Conservation (phyloP, 2,113 vertebrate genomes). For the Jaculus jaculus region DNA sequence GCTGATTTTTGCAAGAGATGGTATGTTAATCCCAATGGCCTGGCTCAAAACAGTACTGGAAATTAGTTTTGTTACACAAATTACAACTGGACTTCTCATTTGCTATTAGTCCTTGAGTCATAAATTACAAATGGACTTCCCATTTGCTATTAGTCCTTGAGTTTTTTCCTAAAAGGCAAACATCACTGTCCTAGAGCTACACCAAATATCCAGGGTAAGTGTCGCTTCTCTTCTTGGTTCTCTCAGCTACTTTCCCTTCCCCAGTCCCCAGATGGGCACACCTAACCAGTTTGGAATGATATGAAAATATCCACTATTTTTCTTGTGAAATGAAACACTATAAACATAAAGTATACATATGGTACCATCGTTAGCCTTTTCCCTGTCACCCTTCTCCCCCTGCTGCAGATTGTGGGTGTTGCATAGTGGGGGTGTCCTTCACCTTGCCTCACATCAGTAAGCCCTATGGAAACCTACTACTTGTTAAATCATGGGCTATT, state of each 20-base stretch:
- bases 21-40: conserved; percentile 64
- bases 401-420: too few species aligned
- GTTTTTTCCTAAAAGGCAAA: conserved; percentile 48
- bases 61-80: conserved; percentile 76
- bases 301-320: background rate
- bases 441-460: background rate
- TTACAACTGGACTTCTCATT: conserved; percentile 53
- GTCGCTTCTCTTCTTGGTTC: background rate
- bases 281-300: background rate
- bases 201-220: background rate
- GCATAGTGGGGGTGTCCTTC: too few species aligned
- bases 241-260: background rate
- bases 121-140: conserved; percentile 63
- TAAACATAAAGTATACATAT: too few species aligned
- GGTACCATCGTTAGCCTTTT: too few species aligned
- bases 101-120: conserved; percentile 68
- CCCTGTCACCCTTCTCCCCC: too few species aligned
- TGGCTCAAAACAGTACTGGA: conserved; percentile 64
- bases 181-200: background rate
- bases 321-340: background rate
- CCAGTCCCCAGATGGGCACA: background rate
- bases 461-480: too few species aligned
- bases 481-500: too few species aligned
- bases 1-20: conserved; percentile 66
- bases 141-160: conserved; percentile 66